Evolutionary conservation across 1,140 invertebrate genomes (phyloP), one percentile per base, ranked within the genome.

Genomic region (Nixonia krombeini): DNA sequence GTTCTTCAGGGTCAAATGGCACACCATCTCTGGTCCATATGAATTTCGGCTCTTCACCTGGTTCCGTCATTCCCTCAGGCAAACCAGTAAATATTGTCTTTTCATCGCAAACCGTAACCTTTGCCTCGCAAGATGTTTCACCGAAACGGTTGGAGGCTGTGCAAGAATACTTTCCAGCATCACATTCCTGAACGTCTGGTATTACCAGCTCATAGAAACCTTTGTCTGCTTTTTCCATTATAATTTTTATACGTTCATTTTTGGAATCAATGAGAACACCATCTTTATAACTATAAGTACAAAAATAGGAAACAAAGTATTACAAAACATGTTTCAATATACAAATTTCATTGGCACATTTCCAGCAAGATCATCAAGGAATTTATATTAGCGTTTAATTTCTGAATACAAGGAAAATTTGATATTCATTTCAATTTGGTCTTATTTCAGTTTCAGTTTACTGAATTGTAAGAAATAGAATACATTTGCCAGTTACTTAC

Each of bases 121-220:
- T 87, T 0, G 91, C 94, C 70, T 93, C 91, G 37, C 92, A 92
- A 1, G 87, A 87, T 4, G 89, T 90, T 66, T 93, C 90, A 0
- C 96, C 96, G 72, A 89, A 91, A 40, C 89, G 90, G 80, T 99
- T 99, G 1, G 85, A 89, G 4, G 96, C 96, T 1, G 90, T 90
- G 77, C 95, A 97, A 40, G 91, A 91, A 85, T 99, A 99, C 13
- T 88, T 87, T 6, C 97, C 98, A 25, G 92, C 93, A 84, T 99
- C 97, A 8, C 86, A 75, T 16, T 88, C 87, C 45, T 87, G 89
- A 0, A 97, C 94, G 61, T 96, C 90, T 0, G 90, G 88, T 61
- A 99, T 96, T 1, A 97, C 89, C 15, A 99, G 73, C 80, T 97
- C 94, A 85, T 95, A 97, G 72, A 92, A 95, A 29, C 96, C 96